Evolutionary conservation across 2,797 vertebrate genomes (phyloP), one percentile per base, ranked within the genome.

Genomic region (Eospalax fontanierii): DNA sequence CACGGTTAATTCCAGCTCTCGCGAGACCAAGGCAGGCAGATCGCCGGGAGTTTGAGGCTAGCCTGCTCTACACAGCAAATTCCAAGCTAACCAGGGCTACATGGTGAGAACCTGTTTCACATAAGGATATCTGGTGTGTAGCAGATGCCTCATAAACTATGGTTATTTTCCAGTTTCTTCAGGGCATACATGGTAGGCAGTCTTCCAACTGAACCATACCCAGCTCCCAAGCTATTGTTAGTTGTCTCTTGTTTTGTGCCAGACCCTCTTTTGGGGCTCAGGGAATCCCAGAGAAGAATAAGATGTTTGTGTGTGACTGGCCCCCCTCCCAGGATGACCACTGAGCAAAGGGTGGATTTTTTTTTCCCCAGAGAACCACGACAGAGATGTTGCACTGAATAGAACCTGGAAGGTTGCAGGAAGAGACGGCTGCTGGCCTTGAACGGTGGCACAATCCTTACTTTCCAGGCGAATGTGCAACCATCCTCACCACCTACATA

Each of bases 401-500:
- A 38, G 38, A 40, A 38, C 24, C 24, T 6, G 3, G 38, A 22
- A 54, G 4, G 19, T 46, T 38, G 71, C 57, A 1, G 18, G 50
- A n/a, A 54, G 74, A 65, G 46, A 50, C 11, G 61, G 91, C n/a
- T 65, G 4, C 6, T 50, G 46, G 14, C 26, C 12, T 33, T n/a
- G 43, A 87, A 3, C 0, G 50, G 57, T 22, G 46, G 12, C 54
- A 0, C 26, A 28, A 28, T 16, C 21, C 33, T 46, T 14, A 19
- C 3, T 0, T 28, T 59, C 35, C n/a, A 26, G 46, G 65, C 59
- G 16, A 1, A 74, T 4, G 4, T 30, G 14, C 3, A 11, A 74
- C 5, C 0, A 33, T 4, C 9, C 0, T 6, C n/a, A 4, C 50
- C 18, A 15, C 22, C 59, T 65, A 50, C 15, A 16, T 0, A 46